Evolutionary conservation across 2,888 invertebrate genomes (phyloP), one percentile per base, ranked within the genome.

Genomic region (Noctuana brunneofusca): DNA sequence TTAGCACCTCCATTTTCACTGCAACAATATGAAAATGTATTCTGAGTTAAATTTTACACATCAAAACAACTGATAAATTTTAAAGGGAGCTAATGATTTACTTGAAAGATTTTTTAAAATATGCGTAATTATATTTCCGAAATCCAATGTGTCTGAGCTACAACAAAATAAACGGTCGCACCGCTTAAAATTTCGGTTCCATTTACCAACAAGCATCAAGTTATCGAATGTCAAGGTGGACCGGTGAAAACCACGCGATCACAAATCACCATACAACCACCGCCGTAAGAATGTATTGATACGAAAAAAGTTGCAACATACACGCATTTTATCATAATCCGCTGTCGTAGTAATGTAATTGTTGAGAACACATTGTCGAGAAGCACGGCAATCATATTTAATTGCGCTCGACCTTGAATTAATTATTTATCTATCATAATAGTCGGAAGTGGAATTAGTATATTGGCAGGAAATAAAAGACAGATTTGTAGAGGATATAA

Each of bases 1-100:
- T 81, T 65, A 95, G 82, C 75, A 93, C 72, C 75, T 92, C 93
- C 95, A 95, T 95, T 85, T 83, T 89, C 72, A 79, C 91, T 89
- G 86, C 16, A 87, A 90, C 83, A 87, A 76, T 71, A 69, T 62
- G 54, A 56, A 55, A 59, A 46, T 1, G 3, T 4, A 8, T 22
- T 22, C 12, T 46, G 5, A 46, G 12, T 22, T 41, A 16, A 16
- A 9, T 41, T 16, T 6, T 9, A 41, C 16, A 41, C 41, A 16
- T 16, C n/a, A 35, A 4, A 35, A 35, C 6, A 35, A 35, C 1
- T n/a, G 35, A n/a, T n/a, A 35, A 35, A 35, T n/a, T n/a, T 3
- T n/a, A 35, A n/a, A n/a, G n/a, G 0, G n/a, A n/a, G 35, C n/a
- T n/a, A 35, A 35, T 35, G 2, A 16, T 16, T 41, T 41, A 41